Conservation (phyloP, 2,797 vertebrate species). For the Lutjanus argentimaculatus region DNA sequence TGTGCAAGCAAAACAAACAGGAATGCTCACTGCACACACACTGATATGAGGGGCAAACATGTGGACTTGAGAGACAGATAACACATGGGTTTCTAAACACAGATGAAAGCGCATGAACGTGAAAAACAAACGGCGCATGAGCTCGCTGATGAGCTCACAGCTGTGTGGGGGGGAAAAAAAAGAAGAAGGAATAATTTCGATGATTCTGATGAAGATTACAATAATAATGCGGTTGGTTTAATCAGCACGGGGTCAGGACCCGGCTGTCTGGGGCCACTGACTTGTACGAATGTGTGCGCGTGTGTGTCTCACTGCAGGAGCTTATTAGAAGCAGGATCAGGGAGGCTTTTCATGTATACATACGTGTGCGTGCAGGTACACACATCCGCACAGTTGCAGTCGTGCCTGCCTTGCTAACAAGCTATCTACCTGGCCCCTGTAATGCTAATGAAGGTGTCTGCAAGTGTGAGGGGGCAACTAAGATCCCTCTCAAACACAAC, state of each 20-base stretch:
- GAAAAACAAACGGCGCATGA: background rate
- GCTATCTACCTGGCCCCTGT: conserved; percentile 30
- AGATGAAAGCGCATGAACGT: conserved; percentile 21
- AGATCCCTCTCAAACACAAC: conserved; percentile 6
- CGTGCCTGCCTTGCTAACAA: conserved; percentile 59
- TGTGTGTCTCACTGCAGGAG: conserved; percentile 17
- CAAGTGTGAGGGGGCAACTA: conserved; percentile 27
- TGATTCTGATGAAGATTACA: conserved; percentile 42
- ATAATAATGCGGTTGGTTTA: conserved; percentile 58
- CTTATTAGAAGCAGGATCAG: conserved; percentile 27
- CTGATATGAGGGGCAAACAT: conserved; percentile 18
- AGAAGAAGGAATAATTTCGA: conserved; percentile 33
- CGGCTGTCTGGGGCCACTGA: conserved; percentile 18
- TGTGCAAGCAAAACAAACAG: conserved; percentile 34
- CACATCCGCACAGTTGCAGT: background rate
- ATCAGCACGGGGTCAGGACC: conserved; percentile 53
- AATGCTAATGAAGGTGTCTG: conserved; percentile 59
- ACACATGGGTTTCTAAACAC: conserved; percentile 11
- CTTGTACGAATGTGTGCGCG: conserved; percentile 1
- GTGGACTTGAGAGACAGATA: conserved; percentile 13
- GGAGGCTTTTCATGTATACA: background rate
- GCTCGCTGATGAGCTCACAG: background rate
- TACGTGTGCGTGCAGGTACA: conserved; percentile 5
- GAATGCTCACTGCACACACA: background rate
- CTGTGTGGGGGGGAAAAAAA: background rate